Conservation (phyloP, 1,140 invertebrate species). For the Rhagoletis pomonella region DNA sequence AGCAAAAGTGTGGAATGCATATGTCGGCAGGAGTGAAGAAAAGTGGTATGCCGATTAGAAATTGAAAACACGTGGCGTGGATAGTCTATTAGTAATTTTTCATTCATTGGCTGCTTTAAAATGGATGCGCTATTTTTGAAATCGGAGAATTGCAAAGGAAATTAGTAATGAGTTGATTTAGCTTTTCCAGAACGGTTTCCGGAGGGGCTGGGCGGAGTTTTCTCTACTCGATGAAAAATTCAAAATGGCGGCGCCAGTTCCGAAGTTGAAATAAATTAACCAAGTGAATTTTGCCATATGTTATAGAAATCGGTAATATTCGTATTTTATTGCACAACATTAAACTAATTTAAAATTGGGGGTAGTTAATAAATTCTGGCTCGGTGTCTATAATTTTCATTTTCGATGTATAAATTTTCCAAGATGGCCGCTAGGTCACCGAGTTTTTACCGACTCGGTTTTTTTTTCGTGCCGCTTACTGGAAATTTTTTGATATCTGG, state of each 20-base stretch:
- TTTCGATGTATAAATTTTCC: background rate
- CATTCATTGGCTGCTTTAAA: background rate
- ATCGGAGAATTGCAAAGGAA: no score
- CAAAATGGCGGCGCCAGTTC: constrained; percentile 4
- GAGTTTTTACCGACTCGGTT: background rate
- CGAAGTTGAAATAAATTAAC: no score
- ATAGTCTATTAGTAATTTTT: background rate
- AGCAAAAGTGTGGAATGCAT: background rate
- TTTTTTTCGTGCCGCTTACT: background rate
- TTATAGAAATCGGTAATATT: no score
- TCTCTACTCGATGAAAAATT: constrained; percentile 3
- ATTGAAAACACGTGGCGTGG: constrained; percentile 48
- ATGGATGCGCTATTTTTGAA: background rate
- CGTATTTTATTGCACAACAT: no score
- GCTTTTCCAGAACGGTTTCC: no score
- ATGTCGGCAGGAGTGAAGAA: constrained; percentile 17
- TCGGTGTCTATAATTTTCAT: no score
- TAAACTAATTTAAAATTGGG: no score
- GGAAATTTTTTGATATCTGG: constrained; percentile 23
- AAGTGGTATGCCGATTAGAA: background rate
- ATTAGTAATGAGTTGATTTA: no score
- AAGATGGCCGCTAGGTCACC: constrained; percentile 10
- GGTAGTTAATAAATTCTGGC: no score
- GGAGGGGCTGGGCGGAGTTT: background rate
- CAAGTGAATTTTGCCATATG: no score